These are phyloP conservation scores for Macrotus californicus DNA, from an alignment of 2,113 vertebrate species.

Conservation along the genomic window DNA sequence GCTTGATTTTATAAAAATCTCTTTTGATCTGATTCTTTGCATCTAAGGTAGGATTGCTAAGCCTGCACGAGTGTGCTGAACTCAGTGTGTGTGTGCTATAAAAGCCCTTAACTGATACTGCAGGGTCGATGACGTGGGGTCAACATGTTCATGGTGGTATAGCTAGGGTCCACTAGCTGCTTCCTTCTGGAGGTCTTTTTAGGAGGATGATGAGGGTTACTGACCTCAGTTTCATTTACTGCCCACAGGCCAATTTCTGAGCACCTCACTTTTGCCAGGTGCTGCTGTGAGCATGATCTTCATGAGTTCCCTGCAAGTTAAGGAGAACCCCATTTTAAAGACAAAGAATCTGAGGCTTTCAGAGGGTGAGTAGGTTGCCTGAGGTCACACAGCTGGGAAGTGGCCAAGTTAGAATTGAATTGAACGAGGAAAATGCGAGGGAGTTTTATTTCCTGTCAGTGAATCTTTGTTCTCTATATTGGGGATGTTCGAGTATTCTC, in stretches of 20 bases:
- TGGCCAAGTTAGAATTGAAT: background rate
- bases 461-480: background rate
- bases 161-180: background rate
- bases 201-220: background rate
- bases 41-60: background rate
- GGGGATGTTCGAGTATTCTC: background rate
- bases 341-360: background rate
- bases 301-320: background rate
- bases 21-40: constrained; percentile 13
- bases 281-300: background rate
- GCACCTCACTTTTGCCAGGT: background rate
- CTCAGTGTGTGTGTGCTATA: background rate
- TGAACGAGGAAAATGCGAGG: background rate
- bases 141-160: background rate
- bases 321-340: background rate
- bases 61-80: background rate
- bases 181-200: background rate
- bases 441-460: background rate
- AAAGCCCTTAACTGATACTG: background rate
- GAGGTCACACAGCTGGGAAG: background rate
- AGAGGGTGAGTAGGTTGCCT: background rate
- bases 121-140: background rate
- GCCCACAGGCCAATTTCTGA: background rate
- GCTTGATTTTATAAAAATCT: constrained; percentile 31
- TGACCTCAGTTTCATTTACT: background rate